Percentiles rank a stretch among this genome's conserved stretches.
These are phyloP conservation scores for Harpagifer antarcticus DNA, from an alignment of 2,797 vertebrate genomes.

Conservation along the genomic window DNA sequence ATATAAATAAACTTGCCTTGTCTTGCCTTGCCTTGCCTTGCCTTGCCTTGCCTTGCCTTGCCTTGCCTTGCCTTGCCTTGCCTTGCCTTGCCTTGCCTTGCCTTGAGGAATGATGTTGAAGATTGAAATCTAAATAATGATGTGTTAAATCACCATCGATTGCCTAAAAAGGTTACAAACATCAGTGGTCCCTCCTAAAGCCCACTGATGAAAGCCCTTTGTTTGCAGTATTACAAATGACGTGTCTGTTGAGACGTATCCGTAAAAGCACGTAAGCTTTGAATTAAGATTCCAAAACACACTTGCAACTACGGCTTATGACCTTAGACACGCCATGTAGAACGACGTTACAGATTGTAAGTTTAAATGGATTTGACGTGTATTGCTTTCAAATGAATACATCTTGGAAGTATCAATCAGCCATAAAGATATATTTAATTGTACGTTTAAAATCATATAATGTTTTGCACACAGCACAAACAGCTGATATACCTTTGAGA, in stretches of 20 bases:
- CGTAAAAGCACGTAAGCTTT: background rate
- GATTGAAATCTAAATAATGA: background rate
- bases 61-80: no score
- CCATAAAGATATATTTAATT: background rate
- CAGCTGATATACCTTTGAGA: conserved; percentile 11
- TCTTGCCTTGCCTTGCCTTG: no score
- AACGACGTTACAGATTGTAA: background rate
- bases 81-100: no score
- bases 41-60: no score
- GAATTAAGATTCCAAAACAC: background rate
- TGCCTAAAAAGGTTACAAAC: no score
- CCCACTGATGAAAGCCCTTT: background rate
- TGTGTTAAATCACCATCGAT: background rate
- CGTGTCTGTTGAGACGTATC: background rate
- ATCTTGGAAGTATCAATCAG: background rate
- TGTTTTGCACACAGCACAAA: background rate
- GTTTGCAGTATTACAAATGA: no score
- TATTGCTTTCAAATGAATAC: background rate
- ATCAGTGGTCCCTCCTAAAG: background rate
- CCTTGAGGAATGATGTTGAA: background rate
- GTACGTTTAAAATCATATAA: background rate
- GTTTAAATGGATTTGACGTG: background rate
- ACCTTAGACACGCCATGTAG: background rate
- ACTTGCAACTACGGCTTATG: background rate
- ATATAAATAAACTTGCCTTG: no score